Percentiles rank a stretch among this genome's conserved stretches.
Conservation (phyloP, 2,888 invertebrate genomes). For the Limnephilus marmoratus region DNA sequence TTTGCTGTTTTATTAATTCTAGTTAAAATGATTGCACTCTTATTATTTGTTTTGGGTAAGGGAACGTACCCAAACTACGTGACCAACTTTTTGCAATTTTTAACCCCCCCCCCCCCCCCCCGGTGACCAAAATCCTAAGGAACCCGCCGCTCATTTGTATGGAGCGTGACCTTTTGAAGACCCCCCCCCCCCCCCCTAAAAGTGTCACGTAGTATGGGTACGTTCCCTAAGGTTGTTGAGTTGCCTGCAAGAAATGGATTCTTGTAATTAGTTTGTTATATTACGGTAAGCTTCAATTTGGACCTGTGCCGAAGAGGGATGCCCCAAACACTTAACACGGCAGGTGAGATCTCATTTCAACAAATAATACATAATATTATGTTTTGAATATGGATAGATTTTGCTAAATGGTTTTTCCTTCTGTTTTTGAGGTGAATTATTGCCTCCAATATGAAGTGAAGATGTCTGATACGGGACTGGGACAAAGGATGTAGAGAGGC, state of each 20-base stretch:
- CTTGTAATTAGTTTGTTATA: background rate
- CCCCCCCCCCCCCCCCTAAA: too few relatives aligned
- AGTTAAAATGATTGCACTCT: background rate
- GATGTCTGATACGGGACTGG: background rate
- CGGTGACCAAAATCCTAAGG: too few relatives aligned
- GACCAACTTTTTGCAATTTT: too few relatives aligned
- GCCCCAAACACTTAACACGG: background rate
- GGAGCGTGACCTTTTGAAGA: too few relatives aligned
- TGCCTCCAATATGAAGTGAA: background rate
- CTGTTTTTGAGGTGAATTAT: slow-evolving; percentile 10
- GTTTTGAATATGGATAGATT: background rate
- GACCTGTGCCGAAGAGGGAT: background rate
- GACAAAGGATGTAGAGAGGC: background rate
- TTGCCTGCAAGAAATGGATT: background rate
- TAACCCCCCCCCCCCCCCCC: too few relatives aligned
- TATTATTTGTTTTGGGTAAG: background rate
- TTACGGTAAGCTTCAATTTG: background rate
- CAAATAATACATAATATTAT: background rate
- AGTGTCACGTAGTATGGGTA: too few relatives aligned
- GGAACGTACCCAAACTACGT: too few relatives aligned
- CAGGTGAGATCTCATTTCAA: background rate
- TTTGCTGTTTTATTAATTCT: too few relatives aligned
- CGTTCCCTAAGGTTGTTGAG: background rate
- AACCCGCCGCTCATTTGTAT: too few relatives aligned
- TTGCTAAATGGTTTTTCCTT: background rate